phyloP scores from a whole-genome alignment of 2,797 vertebrate species.

The Parotocinclus haroldoi region DNA sequence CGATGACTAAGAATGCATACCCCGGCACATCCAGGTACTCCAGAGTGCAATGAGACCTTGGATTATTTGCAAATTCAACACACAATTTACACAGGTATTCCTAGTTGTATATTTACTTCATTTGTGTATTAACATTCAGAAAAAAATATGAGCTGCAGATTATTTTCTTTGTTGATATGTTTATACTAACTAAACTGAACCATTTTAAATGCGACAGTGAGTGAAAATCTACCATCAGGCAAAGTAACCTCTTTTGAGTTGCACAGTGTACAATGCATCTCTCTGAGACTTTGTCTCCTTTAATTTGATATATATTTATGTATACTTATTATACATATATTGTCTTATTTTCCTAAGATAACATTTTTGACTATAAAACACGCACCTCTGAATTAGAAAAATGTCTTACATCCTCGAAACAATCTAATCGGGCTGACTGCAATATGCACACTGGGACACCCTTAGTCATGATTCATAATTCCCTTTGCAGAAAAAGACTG shows the following conservation, averaged over 20 bases:
- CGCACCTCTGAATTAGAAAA: neutral
- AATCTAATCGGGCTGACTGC: neutral
- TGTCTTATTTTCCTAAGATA: too few species aligned
- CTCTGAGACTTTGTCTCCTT: neutral
- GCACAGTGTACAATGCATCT: neutral
- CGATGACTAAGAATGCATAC: neutral
- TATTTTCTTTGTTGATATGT: too few species aligned
- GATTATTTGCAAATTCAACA: neutral
- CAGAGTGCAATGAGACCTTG: neutral
- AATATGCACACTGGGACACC: conserved; percentile 10
- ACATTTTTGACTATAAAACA: too few species aligned
- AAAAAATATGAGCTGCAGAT: too few species aligned
- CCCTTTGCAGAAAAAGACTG: conserved; percentile 25
- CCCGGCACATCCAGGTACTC: neutral
- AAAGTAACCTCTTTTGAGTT: neutral
- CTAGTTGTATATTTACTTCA: too few species aligned
- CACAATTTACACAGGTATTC: neutral
- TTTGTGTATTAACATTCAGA: too few species aligned
- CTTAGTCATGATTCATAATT: conserved; percentile 19
- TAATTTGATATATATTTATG: too few species aligned
- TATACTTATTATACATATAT: too few species aligned
- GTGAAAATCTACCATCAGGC: too few species aligned
- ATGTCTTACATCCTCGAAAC: neutral
- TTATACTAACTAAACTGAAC: too few species aligned
- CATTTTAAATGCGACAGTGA: too few species aligned